Percentiles rank a stretch among this genome's conserved stretches.
phyloP scores from a whole-genome alignment of 2,113 vertebrate species.

The Uropsilus gracilis region DNA sequence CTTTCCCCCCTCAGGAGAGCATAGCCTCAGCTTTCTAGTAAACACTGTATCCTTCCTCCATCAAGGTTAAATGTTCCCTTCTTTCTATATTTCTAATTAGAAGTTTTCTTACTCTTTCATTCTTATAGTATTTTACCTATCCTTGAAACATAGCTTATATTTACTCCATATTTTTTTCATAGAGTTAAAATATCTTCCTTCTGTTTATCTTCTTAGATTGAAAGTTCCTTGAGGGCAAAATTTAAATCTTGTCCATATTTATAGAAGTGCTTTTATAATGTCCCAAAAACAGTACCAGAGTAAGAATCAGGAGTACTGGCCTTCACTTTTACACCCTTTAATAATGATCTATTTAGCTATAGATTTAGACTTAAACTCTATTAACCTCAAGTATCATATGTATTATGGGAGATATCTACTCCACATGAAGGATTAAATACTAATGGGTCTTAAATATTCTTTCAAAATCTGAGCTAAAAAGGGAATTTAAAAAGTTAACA shows the following conservation, averaged over 20 bases:
- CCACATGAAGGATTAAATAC: slow-evolving; percentile 49
- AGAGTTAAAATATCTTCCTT: not conserved
- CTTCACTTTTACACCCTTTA: not conserved
- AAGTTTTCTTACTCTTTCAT: not conserved
- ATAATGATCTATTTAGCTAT: not conserved
- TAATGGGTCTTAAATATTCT: slow-evolving; percentile 50
- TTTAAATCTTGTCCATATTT: not conserved
- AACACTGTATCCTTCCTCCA: not conserved
- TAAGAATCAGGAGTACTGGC: not conserved
- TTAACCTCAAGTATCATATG: slow-evolving; percentile 60
- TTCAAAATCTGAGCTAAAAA: not conserved
- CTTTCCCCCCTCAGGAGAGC: not conserved
- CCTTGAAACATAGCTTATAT: not conserved
- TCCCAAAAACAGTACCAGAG: slow-evolving; percentile 10
- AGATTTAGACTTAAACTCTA: slow-evolving; percentile 65
- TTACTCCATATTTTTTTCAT: not conserved
- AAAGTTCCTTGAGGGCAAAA: not conserved
- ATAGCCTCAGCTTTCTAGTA: not conserved
- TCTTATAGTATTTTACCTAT: not conserved
- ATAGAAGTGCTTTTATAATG: not conserved
- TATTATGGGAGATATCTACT: slow-evolving; percentile 42
- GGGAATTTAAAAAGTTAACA: not conserved
- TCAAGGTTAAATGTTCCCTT: not conserved
- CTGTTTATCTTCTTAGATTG: not conserved
- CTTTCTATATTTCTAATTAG: not conserved